Conservation (phyloP, 2,888 invertebrate genomes). For the Aproaerema taeniolella region DNA sequence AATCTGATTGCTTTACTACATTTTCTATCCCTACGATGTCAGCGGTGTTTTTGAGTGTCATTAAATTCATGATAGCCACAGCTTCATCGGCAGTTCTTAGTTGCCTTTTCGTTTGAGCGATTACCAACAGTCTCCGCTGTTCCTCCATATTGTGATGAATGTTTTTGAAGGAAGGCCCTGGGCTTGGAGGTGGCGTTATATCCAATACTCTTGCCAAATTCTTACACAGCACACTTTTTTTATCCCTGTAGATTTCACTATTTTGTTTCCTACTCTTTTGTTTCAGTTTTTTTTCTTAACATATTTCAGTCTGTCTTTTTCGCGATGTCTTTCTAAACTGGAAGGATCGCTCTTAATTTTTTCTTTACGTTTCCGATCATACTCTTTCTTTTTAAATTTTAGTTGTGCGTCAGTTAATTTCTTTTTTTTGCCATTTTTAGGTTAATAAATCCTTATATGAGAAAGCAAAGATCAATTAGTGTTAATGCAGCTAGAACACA, state of each 20-base stretch:
- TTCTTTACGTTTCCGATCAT: no score
- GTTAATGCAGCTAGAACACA: no score
- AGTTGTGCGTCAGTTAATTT: no score
- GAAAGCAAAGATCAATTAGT: no score
- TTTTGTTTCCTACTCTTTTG: slow-evolving; percentile 5
- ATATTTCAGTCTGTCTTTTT: no score
- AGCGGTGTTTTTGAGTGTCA: neutral
- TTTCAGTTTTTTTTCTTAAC: slow-evolving; percentile 13
- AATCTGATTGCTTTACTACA: slow-evolving; percentile 1
- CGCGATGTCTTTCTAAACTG: no score
- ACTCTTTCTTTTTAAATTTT: no score
- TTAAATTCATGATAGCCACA: slow-evolving; percentile 1
- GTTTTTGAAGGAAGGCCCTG: slow-evolving; percentile 6
- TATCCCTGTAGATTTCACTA: slow-evolving; percentile 12
- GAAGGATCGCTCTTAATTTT: no score
- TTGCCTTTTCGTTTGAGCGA: neutral
- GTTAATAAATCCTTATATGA: no score
- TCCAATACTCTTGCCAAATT: slow-evolving; percentile 19
- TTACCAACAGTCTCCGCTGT: neutral
- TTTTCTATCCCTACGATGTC: slow-evolving; percentile 1
- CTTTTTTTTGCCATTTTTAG: no score
- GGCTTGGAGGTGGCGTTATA: slow-evolving; percentile 18
- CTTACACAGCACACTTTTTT: slow-evolving; percentile 13
- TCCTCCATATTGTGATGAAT: slow-evolving; percentile 14
- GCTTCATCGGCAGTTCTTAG: slow-evolving; percentile 1